These are phyloP conservation scores for Malurus leucopterus DNA, from an alignment of 2,797 vertebrate genomes.

Conservation along the genomic window DNA sequence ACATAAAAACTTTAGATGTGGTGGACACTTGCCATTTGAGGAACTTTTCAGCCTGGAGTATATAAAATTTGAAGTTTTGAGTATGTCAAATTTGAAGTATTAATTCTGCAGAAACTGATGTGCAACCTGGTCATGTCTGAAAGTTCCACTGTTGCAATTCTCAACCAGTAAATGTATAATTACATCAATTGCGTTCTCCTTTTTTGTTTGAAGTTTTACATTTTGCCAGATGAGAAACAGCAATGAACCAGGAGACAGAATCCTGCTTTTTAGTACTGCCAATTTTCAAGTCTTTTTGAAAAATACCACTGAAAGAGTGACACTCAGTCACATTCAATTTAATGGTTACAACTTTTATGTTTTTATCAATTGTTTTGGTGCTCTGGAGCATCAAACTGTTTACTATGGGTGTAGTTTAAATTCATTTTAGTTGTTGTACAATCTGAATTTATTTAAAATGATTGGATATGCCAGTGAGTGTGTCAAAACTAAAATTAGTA, in stretches of 20 bases:
- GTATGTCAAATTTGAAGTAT: not conserved
- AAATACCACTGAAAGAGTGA: not conserved
- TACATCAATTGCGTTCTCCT: not conserved
- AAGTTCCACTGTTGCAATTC: not conserved
- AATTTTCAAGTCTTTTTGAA: not conserved
- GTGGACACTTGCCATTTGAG: not conserved
- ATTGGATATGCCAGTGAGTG: not conserved
- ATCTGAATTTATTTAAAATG: not conserved
- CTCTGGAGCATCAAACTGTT: not conserved
- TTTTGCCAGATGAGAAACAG: not conserved
- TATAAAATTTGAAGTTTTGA: not conserved
- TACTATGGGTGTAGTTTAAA: not conserved
- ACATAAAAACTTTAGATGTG: not conserved
- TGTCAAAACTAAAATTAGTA: slow-evolving; percentile 1
- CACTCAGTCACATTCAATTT: not conserved
- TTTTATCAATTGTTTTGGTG: slow-evolving; percentile 15
- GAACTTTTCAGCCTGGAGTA: not conserved
- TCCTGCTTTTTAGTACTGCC: not conserved
- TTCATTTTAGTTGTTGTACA: not conserved
- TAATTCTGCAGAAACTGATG: not conserved
- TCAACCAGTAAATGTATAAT: not conserved
- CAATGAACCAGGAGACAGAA: slow-evolving; percentile 32
- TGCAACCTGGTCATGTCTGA: not conserved
- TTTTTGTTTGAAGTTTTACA: slow-evolving; percentile 1
- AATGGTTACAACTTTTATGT: not conserved